These are phyloP conservation scores for Troides oblongomaculatus DNA, from an alignment of 2,888 invertebrate genomes.

Conservation along the genomic window DNA sequence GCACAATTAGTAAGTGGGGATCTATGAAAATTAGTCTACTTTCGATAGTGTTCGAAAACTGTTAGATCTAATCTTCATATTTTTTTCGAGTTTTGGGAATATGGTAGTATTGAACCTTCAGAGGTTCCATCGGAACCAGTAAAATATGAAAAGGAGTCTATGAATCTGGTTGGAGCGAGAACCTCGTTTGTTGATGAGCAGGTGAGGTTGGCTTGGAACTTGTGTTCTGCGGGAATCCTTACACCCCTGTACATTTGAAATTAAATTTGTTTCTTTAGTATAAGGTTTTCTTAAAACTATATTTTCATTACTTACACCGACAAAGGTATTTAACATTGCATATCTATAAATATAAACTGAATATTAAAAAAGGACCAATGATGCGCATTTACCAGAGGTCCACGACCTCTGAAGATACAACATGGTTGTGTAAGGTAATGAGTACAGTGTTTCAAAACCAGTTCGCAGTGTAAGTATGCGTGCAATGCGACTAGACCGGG, in stretches of 20 bases:
- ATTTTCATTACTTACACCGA: background rate
- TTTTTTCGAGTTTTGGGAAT: too few species aligned
- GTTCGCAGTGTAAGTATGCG: conserved; percentile 20
- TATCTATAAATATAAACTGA: background rate
- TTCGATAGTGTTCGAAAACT: too few species aligned
- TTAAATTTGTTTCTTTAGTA: background rate
- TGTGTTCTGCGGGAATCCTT: too few species aligned
- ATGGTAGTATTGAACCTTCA: too few species aligned
- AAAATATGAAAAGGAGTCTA: too few species aligned
- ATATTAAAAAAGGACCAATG: background rate
- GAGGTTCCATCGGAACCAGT: too few species aligned
- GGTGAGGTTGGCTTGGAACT: too few species aligned
- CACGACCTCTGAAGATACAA: conserved; percentile 5
- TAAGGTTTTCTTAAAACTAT: background rate
- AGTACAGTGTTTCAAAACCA: conserved; percentile 17
- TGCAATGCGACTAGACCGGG: conserved; percentile 3
- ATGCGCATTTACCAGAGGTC: conserved; percentile 13
- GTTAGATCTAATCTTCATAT: too few species aligned
- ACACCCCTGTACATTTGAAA: background rate
- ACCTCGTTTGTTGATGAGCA: too few species aligned
- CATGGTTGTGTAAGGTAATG: background rate
- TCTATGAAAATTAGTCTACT: too few species aligned
- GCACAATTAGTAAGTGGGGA: too few species aligned
- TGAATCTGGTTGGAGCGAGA: too few species aligned
- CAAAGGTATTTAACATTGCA: background rate